Percentiles rank a stretch among this genome's conserved stretches.
Conservation (phyloP, 1,140 invertebrate species). For the Oryzaephilus surinamensis region DNA sequence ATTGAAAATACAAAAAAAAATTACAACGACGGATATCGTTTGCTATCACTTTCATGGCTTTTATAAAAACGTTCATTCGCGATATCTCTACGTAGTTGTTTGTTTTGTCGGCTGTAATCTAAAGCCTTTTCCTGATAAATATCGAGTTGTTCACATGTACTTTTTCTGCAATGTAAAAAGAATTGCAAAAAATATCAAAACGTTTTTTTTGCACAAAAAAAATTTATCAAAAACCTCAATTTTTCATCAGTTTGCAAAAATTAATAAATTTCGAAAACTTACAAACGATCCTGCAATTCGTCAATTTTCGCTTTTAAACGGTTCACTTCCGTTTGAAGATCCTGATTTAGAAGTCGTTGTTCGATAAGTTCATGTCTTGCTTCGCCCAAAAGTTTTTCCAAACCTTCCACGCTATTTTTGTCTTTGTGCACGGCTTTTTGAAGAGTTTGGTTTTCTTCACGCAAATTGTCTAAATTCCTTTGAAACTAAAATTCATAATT, state of each 20-base stretch:
- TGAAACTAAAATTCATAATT: conserved; percentile 10
- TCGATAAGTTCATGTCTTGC: conserved; percentile 42
- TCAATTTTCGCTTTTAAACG: conserved; percentile 37
- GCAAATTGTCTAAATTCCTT: conserved; percentile 28
- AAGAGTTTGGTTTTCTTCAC: conserved; percentile 35
- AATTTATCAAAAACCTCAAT: background rate
- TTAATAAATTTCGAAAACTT: conserved; percentile 26
- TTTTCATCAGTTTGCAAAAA: background rate
- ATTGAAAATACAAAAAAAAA: too few species aligned
- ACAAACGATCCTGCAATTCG: conserved; percentile 43
- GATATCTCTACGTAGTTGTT: conserved; percentile 42
- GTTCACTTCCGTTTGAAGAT: conserved; percentile 40
- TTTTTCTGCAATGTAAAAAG: conserved; percentile 30
- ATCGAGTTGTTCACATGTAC: conserved; percentile 40
- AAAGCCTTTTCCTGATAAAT: conserved; percentile 44
- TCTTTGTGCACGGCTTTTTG: conserved; percentile 40
- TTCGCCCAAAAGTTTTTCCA: conserved; percentile 41
- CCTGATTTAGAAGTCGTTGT: conserved; percentile 39
- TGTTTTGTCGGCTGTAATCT: conserved; percentile 43
- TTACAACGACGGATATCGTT: conserved; percentile 28
- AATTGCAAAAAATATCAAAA: background rate
- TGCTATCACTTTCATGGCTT: conserved; percentile 20
- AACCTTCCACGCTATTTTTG: conserved; percentile 35
- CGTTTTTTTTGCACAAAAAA: background rate
- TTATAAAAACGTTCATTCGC: conserved; percentile 42